These are phyloP conservation scores for Amphipoea lucens DNA, from an alignment of 2,888 invertebrate genomes.

Conservation along the genomic window DNA sequence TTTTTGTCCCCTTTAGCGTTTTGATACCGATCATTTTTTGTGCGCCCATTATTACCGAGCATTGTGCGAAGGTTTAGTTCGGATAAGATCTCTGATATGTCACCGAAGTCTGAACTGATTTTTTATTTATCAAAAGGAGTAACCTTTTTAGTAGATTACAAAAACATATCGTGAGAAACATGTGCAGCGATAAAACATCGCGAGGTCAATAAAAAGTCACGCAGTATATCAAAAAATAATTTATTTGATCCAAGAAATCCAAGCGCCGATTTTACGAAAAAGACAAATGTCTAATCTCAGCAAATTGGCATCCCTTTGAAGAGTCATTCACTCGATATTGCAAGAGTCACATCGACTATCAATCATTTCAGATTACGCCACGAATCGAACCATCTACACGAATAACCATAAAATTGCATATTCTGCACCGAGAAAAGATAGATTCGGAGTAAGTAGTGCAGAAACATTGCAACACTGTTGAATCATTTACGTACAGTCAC, in stretches of 20 bases:
- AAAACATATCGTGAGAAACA: slow-evolving; percentile 78
- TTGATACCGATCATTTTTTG: slow-evolving; percentile 89
- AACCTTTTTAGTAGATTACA: slow-evolving; percentile 83
- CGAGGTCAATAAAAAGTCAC: slow-evolving; percentile 58
- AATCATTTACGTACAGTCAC: slow-evolving; percentile 76
- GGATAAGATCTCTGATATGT: slow-evolving; percentile 90
- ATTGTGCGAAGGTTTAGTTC: slow-evolving; percentile 88
- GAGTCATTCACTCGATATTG: slow-evolving; percentile 79
- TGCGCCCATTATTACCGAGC: slow-evolving; percentile 85
- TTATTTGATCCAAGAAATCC: slow-evolving; percentile 34
- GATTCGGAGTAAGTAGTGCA: slow-evolving; percentile 80
- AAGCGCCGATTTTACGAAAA: slow-evolving; percentile 50
- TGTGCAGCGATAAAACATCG: slow-evolving; percentile 49
- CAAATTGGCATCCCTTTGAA: slow-evolving; percentile 76
- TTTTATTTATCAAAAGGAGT: slow-evolving; percentile 83
- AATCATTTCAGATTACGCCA: slow-evolving; percentile 83
- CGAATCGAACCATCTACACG: slow-evolving; percentile 81
- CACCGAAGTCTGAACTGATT: slow-evolving; percentile 85
- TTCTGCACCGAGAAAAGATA: slow-evolving; percentile 79
- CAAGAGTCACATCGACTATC: slow-evolving; percentile 78
- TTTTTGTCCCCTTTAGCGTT: slow-evolving; percentile 87
- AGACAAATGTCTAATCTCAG: slow-evolving; percentile 63
- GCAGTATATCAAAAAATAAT: slow-evolving; percentile 33
- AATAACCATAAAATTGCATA: slow-evolving; percentile 83
- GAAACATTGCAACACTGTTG: slow-evolving; percentile 78